Base-by-base conservation (phyloP, 2,888 invertebrate genomes). In the Leptodirus hochenwartii region DNA sequence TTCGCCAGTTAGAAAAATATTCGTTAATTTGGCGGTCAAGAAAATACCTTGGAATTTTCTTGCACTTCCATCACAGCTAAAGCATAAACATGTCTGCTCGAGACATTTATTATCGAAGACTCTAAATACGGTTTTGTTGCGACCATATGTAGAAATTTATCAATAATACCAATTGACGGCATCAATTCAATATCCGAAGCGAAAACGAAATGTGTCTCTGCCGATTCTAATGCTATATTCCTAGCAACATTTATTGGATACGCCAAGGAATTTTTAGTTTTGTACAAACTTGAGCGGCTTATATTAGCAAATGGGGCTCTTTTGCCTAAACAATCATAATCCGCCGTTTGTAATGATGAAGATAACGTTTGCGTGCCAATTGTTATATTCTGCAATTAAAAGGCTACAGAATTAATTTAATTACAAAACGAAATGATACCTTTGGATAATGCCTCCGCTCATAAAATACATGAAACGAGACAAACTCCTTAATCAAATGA, bases 191-290 rank as follows among this genome's bases (percentile, higher is more conserved):
- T 84, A 51, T 88, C 88, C 30, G 84, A 84, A 14, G 85, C 74
- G 32, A 88, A 64, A 20, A 88, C 66, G 50, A 69, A 88, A 50
- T 81, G 73, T 0, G 88, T 87, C 24, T 75, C 62, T 1, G 85
- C 79, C 12, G 73, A 66, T 44, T 82, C 80, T 25, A 88, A 63
- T 1, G 88, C 88, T 9, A 87, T 66, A 53, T 88, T 88, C 17
- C 88, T 64, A 0, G 82, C 87, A 5, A 87, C 81, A 53, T 88
- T 90, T 31, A 90, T 81, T 2, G 88, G 88, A 51, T 88, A 88
- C 13, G 84, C 55, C 6, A 88, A 61, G 44, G 74, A 78, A 50
- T 80, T 15, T 29, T 25, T 22, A 9, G 28, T 13, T 12, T 31
- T 27, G 27, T 35, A 37, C n/a, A 35, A 22, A 11, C 25, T 22